Base-by-base conservation (phyloP, 2,113 vertebrate genomes). In the Tupaia chinensis region DNA sequence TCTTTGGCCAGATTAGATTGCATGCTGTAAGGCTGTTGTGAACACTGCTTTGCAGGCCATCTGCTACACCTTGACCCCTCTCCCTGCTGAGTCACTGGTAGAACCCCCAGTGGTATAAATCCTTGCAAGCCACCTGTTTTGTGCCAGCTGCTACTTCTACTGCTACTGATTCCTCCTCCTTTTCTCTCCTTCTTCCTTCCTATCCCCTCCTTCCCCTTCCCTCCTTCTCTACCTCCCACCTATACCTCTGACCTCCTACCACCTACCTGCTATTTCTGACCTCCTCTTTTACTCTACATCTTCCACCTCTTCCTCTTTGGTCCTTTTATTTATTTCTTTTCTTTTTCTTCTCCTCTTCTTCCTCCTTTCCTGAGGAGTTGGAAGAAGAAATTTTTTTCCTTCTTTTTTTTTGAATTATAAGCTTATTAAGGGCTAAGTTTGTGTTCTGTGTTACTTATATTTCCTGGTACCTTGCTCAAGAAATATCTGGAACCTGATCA, bases 151-250 rank as follows among this genome's bases (percentile, higher is more conserved):
- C 60, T 15, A 13, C 63, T 7, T 5, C 3, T 27, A 29, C 13
- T 77, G 44, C 76, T 56, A 19, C 60, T 60, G 70, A 19, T 44
- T 60, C 60, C 13, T 27, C 25, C n/a, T 19, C n/a, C 9, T 4
- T 29, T 4, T 12, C 14, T 16, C 8, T 22, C 22, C 1, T 3
- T 22, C 56, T 29, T 1, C 14, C 29, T 32, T 7, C 29, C 14
- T 25, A 11, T 9, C 13, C 2, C 7, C 22, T 13, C 8, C 20
- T 11, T 6, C 16, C 27, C 11, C 25, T 11, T 9, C 5, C 3
- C 7, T 6, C 68, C 11, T 56, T 44, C 10, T 13, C 4, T 58
- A 9, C 17, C 66, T 34, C 1, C 19, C 14, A 44, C 44, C 44
- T 44, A 44, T 44, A 44, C 44, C 44, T 44, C 44, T 44, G 44